Evolutionary conservation across 2,888 invertebrate genomes (phyloP).

Genomic region (Nomada flava): DNA sequence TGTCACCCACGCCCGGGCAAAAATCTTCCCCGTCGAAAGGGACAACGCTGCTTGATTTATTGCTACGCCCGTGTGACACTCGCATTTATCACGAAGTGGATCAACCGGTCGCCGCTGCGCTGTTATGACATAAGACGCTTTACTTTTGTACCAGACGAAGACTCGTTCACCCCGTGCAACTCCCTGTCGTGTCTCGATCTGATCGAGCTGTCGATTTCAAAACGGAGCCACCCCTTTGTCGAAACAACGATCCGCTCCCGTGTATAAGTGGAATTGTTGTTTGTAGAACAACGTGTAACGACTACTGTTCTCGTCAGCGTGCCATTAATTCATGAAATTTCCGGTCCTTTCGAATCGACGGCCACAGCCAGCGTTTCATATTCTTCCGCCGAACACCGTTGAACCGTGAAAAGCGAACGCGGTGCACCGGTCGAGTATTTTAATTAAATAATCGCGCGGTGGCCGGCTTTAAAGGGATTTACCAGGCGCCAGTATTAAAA

Average conservation of each 20-base stretch:
- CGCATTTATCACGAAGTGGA: conserved; percentile 66
- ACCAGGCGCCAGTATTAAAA: conserved; percentile 63
- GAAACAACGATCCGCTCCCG: neutral
- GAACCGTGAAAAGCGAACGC: conserved; percentile 59
- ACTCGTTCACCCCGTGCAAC: neutral
- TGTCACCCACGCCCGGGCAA: conserved; percentile 52
- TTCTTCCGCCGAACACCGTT: conserved; percentile 51
- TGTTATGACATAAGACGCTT: conserved; percentile 63
- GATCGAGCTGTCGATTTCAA: conserved; percentile 17
- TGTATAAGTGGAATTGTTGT: neutral
- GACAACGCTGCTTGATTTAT: conserved; percentile 63
- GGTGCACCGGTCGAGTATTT: conserved; percentile 47
- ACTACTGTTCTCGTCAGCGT: neutral
- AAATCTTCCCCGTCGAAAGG: conserved; percentile 64
- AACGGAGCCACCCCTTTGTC: neutral
- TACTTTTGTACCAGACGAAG: conserved; percentile 46
- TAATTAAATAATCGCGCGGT: conserved; percentile 69
- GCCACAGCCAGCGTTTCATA: conserved; percentile 47
- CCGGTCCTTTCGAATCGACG: conserved; percentile 32
- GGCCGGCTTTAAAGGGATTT: conserved; percentile 65
- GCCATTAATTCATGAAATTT: conserved; percentile 8
- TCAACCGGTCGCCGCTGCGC: conserved; percentile 56
- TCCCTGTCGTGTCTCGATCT: neutral
- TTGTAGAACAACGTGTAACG: neutral
- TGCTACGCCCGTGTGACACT: conserved; percentile 47